A percentile compares a stretch with the other conserved stretches of the same genome.
Evolutionary conservation across 2,888 invertebrate species (phyloP).

Genomic region (Oegoconia quadripuncta): DNA sequence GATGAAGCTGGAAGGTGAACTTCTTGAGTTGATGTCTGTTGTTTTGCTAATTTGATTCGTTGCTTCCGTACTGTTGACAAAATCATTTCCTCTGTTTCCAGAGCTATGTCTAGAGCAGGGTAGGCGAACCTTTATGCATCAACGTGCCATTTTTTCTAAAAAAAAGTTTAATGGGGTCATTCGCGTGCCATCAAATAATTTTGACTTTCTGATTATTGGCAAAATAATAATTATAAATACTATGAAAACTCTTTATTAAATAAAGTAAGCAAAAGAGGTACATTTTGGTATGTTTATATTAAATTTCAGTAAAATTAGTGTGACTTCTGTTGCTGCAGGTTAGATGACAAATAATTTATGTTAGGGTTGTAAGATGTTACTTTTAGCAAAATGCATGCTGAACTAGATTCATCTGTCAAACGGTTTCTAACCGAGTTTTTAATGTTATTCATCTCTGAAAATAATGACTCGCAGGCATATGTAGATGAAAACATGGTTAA

Average conservation of each 20-base stretch:
- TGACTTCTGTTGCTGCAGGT: conserved; percentile 21
- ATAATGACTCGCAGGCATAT: conserved; percentile 26
- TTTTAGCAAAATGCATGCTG: conserved; percentile 29
- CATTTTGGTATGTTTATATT: conserved; percentile 11
- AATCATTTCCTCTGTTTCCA: no score
- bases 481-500: conserved; percentile 23
- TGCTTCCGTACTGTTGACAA: no score
- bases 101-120: no score
- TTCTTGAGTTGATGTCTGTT: no score
- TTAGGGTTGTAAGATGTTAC: conserved; percentile 22
- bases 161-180: conserved; percentile 14
- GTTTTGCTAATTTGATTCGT: no score
- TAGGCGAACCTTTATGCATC: conserved; percentile 17
- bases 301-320: conserved; percentile 19
- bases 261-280: conserved; percentile 9
- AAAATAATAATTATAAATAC: conserved; percentile 19
- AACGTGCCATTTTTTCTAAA: conserved; percentile 15
- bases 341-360: conserved; percentile 21
- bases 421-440: conserved; percentile 25
- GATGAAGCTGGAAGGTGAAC: no score
- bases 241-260: conserved; percentile 17
- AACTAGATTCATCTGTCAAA: conserved; percentile 25
- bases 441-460: conserved; percentile 26
- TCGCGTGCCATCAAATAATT: conserved; percentile 21
- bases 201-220: no score